Conservation (phyloP, 2,888 invertebrate genomes). For the Leucoma salicis region DNA sequence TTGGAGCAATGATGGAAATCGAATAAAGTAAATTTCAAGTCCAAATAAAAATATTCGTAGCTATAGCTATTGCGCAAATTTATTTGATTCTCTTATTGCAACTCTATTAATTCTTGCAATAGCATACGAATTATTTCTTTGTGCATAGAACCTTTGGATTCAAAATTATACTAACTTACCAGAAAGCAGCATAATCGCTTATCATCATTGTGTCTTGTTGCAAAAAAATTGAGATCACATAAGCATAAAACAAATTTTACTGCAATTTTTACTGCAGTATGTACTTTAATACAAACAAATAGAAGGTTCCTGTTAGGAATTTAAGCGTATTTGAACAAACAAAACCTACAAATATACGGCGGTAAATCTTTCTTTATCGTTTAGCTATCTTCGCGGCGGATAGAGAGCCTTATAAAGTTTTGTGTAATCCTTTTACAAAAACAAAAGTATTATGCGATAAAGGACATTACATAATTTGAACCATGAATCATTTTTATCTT, state of each 20-base stretch:
- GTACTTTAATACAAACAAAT: conserved; percentile 23
- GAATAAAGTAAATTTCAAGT: not conserved
- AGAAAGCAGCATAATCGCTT: no score
- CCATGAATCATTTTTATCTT: conserved; percentile 1
- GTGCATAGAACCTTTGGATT: no score
- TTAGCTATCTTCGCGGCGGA: conserved; percentile 36
- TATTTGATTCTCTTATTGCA: no score
- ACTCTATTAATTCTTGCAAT: no score
- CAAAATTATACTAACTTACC: no score
- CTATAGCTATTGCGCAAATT: no score
- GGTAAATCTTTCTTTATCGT: conserved; percentile 49
- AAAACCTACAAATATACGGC: conserved; percentile 31
- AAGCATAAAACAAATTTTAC: conserved; percentile 18
- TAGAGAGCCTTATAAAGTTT: conserved; percentile 22
- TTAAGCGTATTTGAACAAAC: conserved; percentile 42
- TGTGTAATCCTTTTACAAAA: conserved; percentile 13
- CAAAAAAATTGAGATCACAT: no score
- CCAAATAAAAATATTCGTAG: no score
- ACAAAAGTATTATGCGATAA: conserved; percentile 8
- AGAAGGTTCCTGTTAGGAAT: conserved; percentile 30
- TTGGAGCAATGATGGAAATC: conserved; percentile 1
- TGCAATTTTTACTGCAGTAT: conserved; percentile 15
- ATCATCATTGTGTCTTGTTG: no score
- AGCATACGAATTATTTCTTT: no score
- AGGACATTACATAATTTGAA: not conserved